Percentiles rank a stretch among this genome's conserved stretches.
These are phyloP conservation scores for Bucco capensis DNA, from an alignment of 2,113 vertebrate genomes.

Conservation along the genomic window DNA sequence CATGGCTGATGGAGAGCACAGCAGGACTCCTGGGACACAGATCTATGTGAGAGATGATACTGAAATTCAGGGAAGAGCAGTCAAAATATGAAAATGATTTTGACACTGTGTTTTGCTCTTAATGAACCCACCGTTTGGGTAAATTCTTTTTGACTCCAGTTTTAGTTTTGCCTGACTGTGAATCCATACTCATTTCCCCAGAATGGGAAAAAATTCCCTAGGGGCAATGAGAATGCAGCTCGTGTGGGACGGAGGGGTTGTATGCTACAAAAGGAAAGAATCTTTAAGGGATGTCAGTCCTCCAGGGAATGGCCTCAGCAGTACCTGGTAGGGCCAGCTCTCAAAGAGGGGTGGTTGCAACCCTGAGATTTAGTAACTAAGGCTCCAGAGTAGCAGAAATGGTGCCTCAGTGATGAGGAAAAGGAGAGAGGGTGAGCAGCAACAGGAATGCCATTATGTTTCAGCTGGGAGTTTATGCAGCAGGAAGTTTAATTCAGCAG, in stretches of 20 bases:
- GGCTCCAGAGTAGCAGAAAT: background rate
- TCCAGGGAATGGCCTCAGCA: background rate
- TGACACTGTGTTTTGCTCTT: background rate
- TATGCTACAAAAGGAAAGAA: background rate
- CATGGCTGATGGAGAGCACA: background rate
- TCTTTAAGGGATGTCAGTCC: background rate
- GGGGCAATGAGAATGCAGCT: background rate
- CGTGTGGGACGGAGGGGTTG: background rate
- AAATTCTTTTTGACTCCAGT: background rate
- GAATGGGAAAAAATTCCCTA: background rate
- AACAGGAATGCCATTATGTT: background rate
- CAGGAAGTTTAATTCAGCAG: background rate
- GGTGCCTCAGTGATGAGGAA: background rate
- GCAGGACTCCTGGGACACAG: background rate
- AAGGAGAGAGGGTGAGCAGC: background rate
- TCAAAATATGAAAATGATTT: slow-evolving; percentile 4
- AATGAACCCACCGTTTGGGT: background rate
- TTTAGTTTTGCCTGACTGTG: background rate
- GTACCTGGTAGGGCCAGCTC: background rate
- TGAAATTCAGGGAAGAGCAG: background rate
- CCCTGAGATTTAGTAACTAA: background rate
- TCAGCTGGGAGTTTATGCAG: background rate
- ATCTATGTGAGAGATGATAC: background rate
- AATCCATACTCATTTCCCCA: background rate
- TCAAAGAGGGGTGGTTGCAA: background rate